Base-by-base conservation (phyloP, 2,797 vertebrate genomes). In the Austrolebias charrua region DNA sequence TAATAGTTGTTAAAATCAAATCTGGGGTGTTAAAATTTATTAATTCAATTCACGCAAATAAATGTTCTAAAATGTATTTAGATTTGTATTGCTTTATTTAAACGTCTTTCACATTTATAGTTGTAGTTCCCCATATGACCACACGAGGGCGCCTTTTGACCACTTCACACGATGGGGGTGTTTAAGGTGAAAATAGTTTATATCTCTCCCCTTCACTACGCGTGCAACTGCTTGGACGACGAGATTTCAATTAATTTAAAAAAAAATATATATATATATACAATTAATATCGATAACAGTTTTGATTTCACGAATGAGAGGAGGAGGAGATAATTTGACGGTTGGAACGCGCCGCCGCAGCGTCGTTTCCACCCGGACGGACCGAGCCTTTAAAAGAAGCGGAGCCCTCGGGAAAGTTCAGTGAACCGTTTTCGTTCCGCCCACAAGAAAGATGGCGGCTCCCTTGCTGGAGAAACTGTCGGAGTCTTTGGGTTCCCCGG, bases 401-500 rank as follows among this genome's bases (percentile, higher is more conserved):
- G 43, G 38, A 64, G 47, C 55, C 29, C 19, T 35, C 33, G 33
- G 33, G 12, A 47, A 58, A 58, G 58, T 78, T 76, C 57, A 60
- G 54, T 16, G 88, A 90, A 68, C 69, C 87, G 53, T 82, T 65
- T 70, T 64, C 47, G 50, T 93, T 92, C 92, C 90, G 91, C 90
- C 94, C 85, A 89, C 82, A 87, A 79, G 86, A 92, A 93, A 93
- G 86, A 94, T 94, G 93, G 93, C 93, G 92, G 90, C 93, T 93
- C 91, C 91, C 92, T 92, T 91, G 85, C 69, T 93, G 88, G 85
- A 89, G 89, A 89, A 79, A 75, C 81, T 95, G 71, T 94, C 96
- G 73, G 90, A 93, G 88, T 94, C 92, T 73, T 86, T 98, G 86
- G 96, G 95, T 83, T 94, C 95, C 29, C 93, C 96, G 24, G 96